phyloP scores from a whole-genome alignment of 2,888 invertebrate genomes.

The Mycalesis mineus region DNA sequence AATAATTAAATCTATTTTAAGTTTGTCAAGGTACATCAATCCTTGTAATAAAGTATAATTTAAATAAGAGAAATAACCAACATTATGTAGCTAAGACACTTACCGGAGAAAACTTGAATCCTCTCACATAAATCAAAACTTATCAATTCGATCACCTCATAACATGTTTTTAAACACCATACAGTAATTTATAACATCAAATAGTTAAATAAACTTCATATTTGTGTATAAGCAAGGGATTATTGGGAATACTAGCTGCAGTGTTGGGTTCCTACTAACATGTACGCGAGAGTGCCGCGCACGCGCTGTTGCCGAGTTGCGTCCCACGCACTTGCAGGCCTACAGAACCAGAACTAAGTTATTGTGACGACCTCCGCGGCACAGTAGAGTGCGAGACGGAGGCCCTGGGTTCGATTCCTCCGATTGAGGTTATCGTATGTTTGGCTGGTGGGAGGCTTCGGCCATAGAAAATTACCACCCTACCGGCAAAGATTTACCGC shows the following conservation, averaged over 20 bases:
- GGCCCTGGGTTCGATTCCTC: no score
- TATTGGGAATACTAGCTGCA: constrained; percentile 5
- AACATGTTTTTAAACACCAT: background rate
- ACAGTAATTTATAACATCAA: background rate
- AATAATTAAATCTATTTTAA: no score
- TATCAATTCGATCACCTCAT: background rate
- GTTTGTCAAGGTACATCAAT: no score
- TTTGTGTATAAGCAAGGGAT: background rate
- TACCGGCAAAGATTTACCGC: no score
- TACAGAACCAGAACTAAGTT: constrained; percentile 1
- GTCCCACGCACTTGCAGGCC: constrained; percentile 7
- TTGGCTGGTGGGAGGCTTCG: no score
- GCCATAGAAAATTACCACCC: no score
- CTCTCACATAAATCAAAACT: background rate
- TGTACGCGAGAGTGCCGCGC: constrained; percentile 4
- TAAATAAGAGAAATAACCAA: background rate
- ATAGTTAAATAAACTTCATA: background rate
- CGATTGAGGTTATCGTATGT: no score
- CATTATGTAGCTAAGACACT: no score
- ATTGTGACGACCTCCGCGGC: no score
- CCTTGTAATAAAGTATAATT: background rate
- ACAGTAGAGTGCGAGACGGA: no score
- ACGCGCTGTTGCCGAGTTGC: constrained; percentile 15
- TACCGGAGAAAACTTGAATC: background rate
- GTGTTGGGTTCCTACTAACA: background rate